Conservation (phyloP, 1,140 invertebrate genomes). For the Helicoverpa armigera region DNA sequence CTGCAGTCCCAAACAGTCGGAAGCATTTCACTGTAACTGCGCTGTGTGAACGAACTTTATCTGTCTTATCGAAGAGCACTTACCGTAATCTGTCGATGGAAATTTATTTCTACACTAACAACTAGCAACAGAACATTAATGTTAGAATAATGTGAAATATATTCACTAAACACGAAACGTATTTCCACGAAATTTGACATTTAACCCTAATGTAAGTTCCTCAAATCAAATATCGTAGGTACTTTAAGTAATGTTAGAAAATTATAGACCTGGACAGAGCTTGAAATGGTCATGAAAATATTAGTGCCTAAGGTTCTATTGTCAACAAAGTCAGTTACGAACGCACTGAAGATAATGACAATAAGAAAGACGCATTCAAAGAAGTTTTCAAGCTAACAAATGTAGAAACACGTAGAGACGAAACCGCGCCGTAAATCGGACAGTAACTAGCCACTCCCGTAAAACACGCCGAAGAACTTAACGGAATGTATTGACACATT, state of each 20-base stretch:
- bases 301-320: slow-evolving; percentile 44
- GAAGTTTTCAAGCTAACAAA: slow-evolving; percentile 60
- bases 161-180: slow-evolving; percentile 43
- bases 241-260: neutral
- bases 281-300: slow-evolving; percentile 45
- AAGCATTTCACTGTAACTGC: slow-evolving; percentile 53
- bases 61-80: slow-evolving; percentile 62
- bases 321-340: slow-evolving; percentile 14
- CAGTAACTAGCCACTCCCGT: slow-evolving; percentile 61
- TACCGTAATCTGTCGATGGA: slow-evolving; percentile 63
- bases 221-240: slow-evolving; percentile 44
- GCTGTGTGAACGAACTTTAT: slow-evolving; percentile 66
- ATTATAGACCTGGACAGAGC: neutral
- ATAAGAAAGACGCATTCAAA: slow-evolving; percentile 57
- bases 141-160: slow-evolving; percentile 47
- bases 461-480: slow-evolving; percentile 61
- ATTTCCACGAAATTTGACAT: slow-evolving; percentile 33
- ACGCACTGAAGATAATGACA: slow-evolving; percentile 55
- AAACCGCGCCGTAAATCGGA: slow-evolving; percentile 71
- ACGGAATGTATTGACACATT: slow-evolving; percentile 69
- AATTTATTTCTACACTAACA: slow-evolving; percentile 58
- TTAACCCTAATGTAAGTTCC: slow-evolving; percentile 22
- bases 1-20: slow-evolving; percentile 51
- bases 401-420: slow-evolving; percentile 57
- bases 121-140: slow-evolving; percentile 50